These are phyloP conservation scores for Zaprionus capensis DNA, from an alignment of 1,140 invertebrate genomes.

Conservation along the genomic window DNA sequence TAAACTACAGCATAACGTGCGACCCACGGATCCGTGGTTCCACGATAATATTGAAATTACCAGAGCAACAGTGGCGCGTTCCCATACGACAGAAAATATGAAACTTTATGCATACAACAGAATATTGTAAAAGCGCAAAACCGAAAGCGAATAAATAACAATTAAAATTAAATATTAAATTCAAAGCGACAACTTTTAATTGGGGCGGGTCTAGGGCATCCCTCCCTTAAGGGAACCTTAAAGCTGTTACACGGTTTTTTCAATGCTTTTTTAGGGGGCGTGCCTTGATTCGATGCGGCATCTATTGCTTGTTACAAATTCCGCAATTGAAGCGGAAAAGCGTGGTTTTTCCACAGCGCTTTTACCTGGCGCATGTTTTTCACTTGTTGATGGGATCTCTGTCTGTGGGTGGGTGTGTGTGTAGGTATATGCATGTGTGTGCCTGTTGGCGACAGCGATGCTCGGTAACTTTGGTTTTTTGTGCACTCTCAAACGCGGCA, in stretches of 20 bases:
- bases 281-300: background rate
- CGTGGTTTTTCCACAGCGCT: background rate
- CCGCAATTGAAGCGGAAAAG: background rate
- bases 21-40: slow-evolving; percentile 16
- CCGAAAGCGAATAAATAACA: slow-evolving; percentile 77
- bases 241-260: background rate
- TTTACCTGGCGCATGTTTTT: slow-evolving; percentile 8
- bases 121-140: slow-evolving; percentile 77
- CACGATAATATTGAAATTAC: slow-evolving; percentile 38
- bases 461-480: slow-evolving; percentile 26
- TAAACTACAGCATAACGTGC: slow-evolving; percentile 23
- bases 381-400: background rate
- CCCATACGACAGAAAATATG: slow-evolving; percentile 24
- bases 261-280: background rate
- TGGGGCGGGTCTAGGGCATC: background rate
- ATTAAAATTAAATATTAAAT: slow-evolving; percentile 82
- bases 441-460: slow-evolving; percentile 36
- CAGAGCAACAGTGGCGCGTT: slow-evolving; percentile 42
- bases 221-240: background rate
- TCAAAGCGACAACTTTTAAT: slow-evolving; percentile 56
- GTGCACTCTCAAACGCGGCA: slow-evolving; percentile 5
- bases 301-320: background rate
- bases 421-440: slow-evolving; percentile 1
- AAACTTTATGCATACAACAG: slow-evolving; percentile 76
- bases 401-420: background rate